Base-by-base conservation (phyloP, 2,888 invertebrate genomes). In the Carterocephalus palaemon region DNA sequence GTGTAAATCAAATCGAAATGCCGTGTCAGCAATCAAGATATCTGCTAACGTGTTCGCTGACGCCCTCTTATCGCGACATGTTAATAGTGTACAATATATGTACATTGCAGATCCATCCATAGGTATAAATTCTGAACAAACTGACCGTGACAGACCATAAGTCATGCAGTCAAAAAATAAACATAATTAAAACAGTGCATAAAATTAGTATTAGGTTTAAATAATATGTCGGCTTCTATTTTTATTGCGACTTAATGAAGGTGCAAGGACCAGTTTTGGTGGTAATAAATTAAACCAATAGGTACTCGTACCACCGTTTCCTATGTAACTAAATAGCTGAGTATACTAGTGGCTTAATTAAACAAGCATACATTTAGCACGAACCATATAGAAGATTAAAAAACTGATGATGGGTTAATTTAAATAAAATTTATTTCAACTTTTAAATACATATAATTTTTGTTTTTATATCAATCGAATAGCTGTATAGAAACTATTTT, bases 221-320 rank as follows among this genome's bases (percentile, higher is more conserved):
- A 74, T 72, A 71, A 66, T 65, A 65, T 66, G 60, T 74, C 66
- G 71, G 63, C 62, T 55, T 56, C 61, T 74, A 69, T 73, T 70
- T 62, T 68, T 71, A 67, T 62, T 60, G 80, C 83, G 81, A 69
- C 82, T 76, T 81, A 73, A 75, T 68, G 62, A 71, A 68, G 66
- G 66, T 62, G 41, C 49, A 48, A 56, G 58, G 59, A 62, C 62
- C 56, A 60, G 62, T 72, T 71, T 68, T 67, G 70, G 60, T 68
- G 64, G 59, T 48, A 56, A 64, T 66, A 69, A 63, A 68, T 72
- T 62, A 62, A 67, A 59, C 54, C 54, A 53, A 53, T 46, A 47
- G 42, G n/a, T n/a, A n/a, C n/a, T n/a, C n/a, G n/a, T n/a, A n/a
- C n/a, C n/a, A n/a, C n/a, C n/a, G n/a, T n/a, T n/a, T n/a, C n/a